A percentile compares a stretch with the other conserved stretches of the same genome.
Evolutionary conservation across 2,888 invertebrate species (phyloP).

Genomic region (Beris morrisii): DNA sequence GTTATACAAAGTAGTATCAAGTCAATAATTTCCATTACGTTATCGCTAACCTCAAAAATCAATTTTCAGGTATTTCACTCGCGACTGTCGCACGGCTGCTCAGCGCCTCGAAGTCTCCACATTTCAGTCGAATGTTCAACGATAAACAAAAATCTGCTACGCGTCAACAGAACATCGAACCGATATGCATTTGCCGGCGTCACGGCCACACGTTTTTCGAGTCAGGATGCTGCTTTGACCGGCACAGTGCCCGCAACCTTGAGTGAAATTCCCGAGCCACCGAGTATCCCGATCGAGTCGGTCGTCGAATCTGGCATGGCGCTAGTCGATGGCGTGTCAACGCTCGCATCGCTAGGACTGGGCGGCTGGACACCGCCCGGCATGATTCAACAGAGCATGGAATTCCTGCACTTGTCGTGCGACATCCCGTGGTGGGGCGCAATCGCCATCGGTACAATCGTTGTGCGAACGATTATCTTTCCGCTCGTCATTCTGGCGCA

Average conservation of each 20-base stretch:
- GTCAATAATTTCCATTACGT: neutral
- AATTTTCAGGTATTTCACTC: slow-evolving; percentile 4
- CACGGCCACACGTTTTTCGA: slow-evolving; percentile 30
- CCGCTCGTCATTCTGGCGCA: slow-evolving; percentile 84
- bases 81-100: neutral
- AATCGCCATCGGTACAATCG: slow-evolving; percentile 78
- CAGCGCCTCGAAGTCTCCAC: slow-evolving; percentile 8
- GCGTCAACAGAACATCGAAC: neutral
- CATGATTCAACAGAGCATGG: slow-evolving; percentile 76
- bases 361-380: slow-evolving; percentile 84
- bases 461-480: slow-evolving; percentile 75
- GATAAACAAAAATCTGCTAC: slow-evolving; percentile 2
- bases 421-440: slow-evolving; percentile 94
- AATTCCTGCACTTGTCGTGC: slow-evolving; percentile 76
- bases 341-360: slow-evolving; percentile 78
- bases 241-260: neutral
- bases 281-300: slow-evolving; percentile 36
- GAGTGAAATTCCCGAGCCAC: slow-evolving; percentile 40
- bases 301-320: slow-evolving; percentile 37
- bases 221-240: slow-evolving; percentile 44
- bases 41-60: neutral
- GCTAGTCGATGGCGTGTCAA: slow-evolving; percentile 65
- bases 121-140: neutral
- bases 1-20: neutral
- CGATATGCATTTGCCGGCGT: neutral